Evolutionary conservation across 2,797 vertebrate species (phyloP).

Genomic region (Odontamblyopus lacepedii): DNA sequence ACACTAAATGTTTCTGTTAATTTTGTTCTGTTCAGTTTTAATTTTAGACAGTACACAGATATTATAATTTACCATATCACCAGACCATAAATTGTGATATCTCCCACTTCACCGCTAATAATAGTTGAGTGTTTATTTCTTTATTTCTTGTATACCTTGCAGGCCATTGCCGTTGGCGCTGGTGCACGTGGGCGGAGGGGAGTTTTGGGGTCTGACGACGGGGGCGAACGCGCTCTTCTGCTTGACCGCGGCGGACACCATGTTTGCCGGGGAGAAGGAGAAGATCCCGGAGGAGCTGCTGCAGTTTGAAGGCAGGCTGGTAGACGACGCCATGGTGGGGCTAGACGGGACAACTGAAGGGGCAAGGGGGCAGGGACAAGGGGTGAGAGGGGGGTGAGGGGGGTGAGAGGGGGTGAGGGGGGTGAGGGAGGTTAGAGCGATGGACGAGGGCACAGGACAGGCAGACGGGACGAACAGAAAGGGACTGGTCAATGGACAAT

Average conservation of each 20-base stretch:
- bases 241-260: constrained; percentile 97
- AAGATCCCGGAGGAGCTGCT: constrained; percentile 98
- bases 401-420: constrained; percentile 62
- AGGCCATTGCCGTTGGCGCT: constrained; percentile 95
- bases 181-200: constrained; percentile 97
- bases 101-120: background rate
- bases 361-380: constrained; percentile 35
- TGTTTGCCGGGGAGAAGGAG: constrained; percentile 99
- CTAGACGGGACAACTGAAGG: constrained; percentile 94
- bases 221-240: constrained; percentile 99
- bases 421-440: constrained; percentile 64
- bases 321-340: constrained; percentile 97
- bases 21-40: too few species aligned
- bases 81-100: too few species aligned
- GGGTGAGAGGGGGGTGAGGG: constrained; percentile 12
- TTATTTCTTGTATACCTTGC: constrained; percentile 83
- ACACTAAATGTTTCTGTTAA: too few species aligned
- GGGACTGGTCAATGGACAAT: constrained; percentile 76
- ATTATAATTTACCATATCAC: too few species aligned
- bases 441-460: constrained; percentile 69
- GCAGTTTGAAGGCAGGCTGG: constrained; percentile 98
- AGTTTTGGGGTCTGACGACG: constrained; percentile 96
- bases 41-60: too few species aligned
- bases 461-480: constrained; percentile 73
- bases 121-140: background rate